Percentiles rank a stretch among this genome's conserved stretches.
These are phyloP conservation scores for Thunnus albacares DNA, from an alignment of 2,797 vertebrate genomes.

Conservation along the genomic window DNA sequence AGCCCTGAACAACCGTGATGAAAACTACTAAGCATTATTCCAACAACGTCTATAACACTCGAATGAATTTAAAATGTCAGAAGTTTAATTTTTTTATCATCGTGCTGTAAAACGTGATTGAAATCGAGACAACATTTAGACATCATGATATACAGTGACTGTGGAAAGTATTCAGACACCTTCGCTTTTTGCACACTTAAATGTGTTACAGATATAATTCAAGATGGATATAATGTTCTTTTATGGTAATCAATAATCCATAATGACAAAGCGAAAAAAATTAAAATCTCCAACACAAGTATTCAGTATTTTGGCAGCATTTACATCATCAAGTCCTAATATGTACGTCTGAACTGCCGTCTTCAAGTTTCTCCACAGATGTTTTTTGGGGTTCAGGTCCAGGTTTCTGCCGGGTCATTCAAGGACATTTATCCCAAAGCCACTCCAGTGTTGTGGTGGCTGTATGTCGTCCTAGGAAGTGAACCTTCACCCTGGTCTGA, in stretches of 20 bases:
- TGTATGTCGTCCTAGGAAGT: neutral
- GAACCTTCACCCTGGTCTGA: neutral
- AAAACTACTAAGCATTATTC: no score
- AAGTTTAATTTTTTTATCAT: no score
- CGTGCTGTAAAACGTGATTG: neutral
- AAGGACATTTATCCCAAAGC: neutral
- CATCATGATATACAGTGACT: no score
- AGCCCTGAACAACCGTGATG: no score
- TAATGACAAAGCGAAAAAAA: neutral
- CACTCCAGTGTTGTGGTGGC: neutral
- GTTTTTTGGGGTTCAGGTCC: neutral
- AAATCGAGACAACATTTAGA: neutral
- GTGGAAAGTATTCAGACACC: neutral
- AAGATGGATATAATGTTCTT: neutral
- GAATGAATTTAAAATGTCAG: neutral
- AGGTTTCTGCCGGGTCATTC: constrained; percentile 12
- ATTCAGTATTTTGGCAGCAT: neutral
- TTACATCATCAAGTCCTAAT: neutral
- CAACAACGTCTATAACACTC: no score
- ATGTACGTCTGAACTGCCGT: neutral
- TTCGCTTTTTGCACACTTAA: neutral
- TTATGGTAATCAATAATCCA: no score
- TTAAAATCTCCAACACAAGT: neutral
- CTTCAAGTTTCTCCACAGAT: constrained; percentile 1
- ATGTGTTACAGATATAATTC: neutral